Conservation (phyloP, 2,113 vertebrate species). For the Phalacrocorax brasilianus region DNA sequence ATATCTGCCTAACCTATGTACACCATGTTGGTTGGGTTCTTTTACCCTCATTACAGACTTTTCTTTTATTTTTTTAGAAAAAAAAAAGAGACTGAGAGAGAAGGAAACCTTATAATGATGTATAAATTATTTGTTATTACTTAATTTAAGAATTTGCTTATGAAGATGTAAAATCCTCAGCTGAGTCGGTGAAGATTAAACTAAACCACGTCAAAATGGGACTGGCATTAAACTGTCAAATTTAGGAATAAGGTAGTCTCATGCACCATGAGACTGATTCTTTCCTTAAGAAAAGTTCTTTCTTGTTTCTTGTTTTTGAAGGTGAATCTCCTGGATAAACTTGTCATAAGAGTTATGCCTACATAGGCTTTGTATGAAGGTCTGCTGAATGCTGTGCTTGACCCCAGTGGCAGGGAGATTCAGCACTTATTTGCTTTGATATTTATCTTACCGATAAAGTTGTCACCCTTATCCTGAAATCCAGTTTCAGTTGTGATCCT, state of each 20-base stretch:
- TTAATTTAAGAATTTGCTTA: neutral
- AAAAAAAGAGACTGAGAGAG: too few relatives aligned
- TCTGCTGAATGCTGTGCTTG: neutral
- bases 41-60: too few relatives aligned
- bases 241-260: neutral
- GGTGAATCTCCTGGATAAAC: neutral
- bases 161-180: neutral
- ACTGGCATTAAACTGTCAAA: neutral
- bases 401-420: neutral
- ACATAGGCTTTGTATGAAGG: neutral
- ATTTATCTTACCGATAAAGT: neutral
- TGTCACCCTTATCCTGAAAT: neutral
- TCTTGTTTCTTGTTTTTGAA: neutral
- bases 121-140: neutral
- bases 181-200: neutral
- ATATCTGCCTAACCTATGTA: too few relatives aligned
- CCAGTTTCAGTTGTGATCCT: neutral
- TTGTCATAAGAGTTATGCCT: neutral
- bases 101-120: neutral
- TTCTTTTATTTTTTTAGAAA: too few relatives aligned
- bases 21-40: too few relatives aligned
- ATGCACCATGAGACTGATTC: neutral
- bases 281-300: neutral
- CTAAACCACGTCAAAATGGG: neutral
- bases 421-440: neutral